phyloP scores from a whole-genome alignment of 2,888 invertebrate species.

The Pasiphila rectangulata region DNA sequence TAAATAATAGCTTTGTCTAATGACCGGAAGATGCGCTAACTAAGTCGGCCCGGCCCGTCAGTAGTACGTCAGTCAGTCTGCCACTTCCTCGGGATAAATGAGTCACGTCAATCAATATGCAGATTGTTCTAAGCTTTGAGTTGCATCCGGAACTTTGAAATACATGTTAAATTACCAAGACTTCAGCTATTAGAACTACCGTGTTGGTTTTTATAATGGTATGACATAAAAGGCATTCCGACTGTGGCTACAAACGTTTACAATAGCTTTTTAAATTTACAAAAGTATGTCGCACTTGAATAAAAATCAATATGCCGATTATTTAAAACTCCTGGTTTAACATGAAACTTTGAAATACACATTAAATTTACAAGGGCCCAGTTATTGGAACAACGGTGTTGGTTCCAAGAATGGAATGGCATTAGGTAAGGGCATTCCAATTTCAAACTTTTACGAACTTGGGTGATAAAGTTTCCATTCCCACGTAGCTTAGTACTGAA shows the following conservation, averaged over 20 bases:
- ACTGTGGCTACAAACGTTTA: neutral
- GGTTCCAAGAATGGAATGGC: too few species aligned
- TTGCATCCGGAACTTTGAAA: conserved; percentile 15
- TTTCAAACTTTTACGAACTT: too few species aligned
- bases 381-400: too few species aligned
- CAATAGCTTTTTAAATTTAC: conserved; percentile 1
- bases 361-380: too few species aligned
- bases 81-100: conserved; percentile 30
- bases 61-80: conserved; percentile 22
- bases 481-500: too few species aligned
- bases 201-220: conserved; percentile 9
- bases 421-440: too few species aligned
- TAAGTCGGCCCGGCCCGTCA: conserved; percentile 17
- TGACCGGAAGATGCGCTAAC: conserved; percentile 31
- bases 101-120: conserved; percentile 33
- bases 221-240: conserved; percentile 6
- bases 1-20: conserved; percentile 32
- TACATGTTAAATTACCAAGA: neutral
- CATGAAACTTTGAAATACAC: too few species aligned
- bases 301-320: too few species aligned
- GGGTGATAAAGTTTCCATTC: too few species aligned
- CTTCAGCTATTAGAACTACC: conserved; percentile 1
- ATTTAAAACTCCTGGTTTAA: too few species aligned
- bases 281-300: too few species aligned
- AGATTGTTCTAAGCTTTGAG: conserved; percentile 20